A percentile compares a stretch with the other conserved stretches of the same genome.
Evolutionary conservation across 2,888 invertebrate species (phyloP).

Genomic region (Drosophila neonasuta): DNA sequence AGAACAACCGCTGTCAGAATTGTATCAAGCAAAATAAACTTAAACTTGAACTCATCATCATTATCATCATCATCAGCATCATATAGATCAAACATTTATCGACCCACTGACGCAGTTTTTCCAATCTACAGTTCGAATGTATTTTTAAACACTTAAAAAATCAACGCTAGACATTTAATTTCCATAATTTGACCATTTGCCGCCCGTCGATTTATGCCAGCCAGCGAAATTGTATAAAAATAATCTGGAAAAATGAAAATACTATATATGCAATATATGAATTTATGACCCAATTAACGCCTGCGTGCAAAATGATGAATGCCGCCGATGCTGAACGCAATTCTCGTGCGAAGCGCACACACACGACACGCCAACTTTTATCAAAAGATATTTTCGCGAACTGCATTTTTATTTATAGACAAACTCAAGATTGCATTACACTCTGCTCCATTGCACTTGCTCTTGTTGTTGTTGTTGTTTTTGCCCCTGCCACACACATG

Average conservation of each 20-base stretch:
- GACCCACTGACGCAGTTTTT: constrained; percentile 24
- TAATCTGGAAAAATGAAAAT: constrained; percentile 58
- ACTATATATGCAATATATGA: constrained; percentile 28
- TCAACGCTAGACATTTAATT: constrained; percentile 17
- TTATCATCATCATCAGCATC: constrained; percentile 9
- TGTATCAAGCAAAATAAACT: constrained; percentile 47
- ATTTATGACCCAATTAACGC: constrained; percentile 76
- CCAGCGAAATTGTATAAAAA: constrained; percentile 51
- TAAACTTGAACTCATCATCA: constrained; percentile 67
- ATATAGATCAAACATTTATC: constrained; percentile 17
- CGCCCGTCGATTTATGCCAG: constrained; percentile 21
- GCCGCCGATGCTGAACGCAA: constrained; percentile 51
- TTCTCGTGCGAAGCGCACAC: constrained; percentile 24
- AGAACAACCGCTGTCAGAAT: constrained; percentile 11
- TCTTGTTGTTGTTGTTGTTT: not conserved
- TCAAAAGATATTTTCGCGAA: constrained; percentile 63
- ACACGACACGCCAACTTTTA: constrained; percentile 51
- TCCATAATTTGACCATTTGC: constrained; percentile 31
- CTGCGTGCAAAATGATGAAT: constrained; percentile 53
- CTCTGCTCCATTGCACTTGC: constrained; percentile 50
- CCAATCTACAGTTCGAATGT: constrained; percentile 21
- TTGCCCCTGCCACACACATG: constrained; percentile 2
- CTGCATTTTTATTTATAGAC: constrained; percentile 68
- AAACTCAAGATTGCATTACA: constrained; percentile 69
- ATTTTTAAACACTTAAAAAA: constrained; percentile 35